Percentiles rank a stretch among this genome's conserved stretches.
Evolutionary conservation across 2,797 vertebrate species (phyloP).

Genomic region (Agapornis canus): DNA sequence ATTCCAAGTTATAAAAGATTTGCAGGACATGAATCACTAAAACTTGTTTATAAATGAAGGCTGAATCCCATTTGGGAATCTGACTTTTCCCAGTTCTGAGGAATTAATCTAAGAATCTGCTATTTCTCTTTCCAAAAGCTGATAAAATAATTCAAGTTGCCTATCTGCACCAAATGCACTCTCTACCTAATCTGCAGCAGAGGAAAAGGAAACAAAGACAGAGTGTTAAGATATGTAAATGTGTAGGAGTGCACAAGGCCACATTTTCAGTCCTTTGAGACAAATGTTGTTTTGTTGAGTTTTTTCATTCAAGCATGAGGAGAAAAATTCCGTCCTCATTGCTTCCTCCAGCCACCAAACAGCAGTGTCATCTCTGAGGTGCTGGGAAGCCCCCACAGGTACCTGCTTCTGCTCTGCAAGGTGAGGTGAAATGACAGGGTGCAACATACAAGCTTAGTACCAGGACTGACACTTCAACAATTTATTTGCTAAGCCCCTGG

Average conservation of each 20-base stretch:
- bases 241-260: neutral
- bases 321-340: neutral
- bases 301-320: neutral
- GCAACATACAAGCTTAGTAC: neutral
- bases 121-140: neutral
- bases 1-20: conserved; percentile 33
- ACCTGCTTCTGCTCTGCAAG: neutral
- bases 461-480: neutral
- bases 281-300: neutral
- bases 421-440: neutral
- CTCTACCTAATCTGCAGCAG: neutral
- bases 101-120: conserved; percentile 29
- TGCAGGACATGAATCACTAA: conserved; percentile 28
- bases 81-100: conserved; percentile 17
- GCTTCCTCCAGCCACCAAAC: neutral
- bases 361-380: neutral
- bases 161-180: neutral
- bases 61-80: conserved; percentile 25
- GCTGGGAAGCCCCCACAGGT: neutral
- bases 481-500: neutral
- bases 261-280: neutral
- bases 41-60: conserved; percentile 3
- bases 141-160: neutral
- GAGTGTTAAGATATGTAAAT: neutral
- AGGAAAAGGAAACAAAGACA: conserved; percentile 2